These are phyloP conservation scores for Poecilia velifera DNA, from an alignment of 2,797 vertebrate genomes.

Conservation along the genomic window DNA sequence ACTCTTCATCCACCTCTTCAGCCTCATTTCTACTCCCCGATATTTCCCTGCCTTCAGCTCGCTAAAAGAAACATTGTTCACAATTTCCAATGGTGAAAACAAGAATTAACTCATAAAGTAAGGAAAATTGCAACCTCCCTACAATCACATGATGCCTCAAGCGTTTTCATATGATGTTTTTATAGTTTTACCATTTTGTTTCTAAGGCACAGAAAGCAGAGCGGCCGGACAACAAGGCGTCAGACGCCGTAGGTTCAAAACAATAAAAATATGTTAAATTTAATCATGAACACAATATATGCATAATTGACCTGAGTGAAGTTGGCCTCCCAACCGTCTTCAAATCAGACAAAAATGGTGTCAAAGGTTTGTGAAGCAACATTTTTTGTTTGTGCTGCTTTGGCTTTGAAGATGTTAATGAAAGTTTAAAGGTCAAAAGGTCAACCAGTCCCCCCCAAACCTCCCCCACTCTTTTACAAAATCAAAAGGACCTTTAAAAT, in stretches of 20 bases:
- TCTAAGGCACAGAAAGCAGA: slow-evolving; percentile 1
- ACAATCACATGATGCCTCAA: slow-evolving; percentile 25
- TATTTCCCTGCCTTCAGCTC: background rate
- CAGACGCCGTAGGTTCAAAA: background rate
- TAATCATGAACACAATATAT: background rate
- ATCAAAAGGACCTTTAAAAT: too few species aligned
- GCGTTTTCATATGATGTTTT: slow-evolving; percentile 31
- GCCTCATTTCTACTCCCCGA: slow-evolving; percentile 13
- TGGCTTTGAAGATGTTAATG: too few species aligned
- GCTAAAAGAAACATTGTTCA: background rate
- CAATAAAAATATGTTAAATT: background rate
- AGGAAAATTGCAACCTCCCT: slow-evolving; percentile 5
- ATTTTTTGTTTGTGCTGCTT: too few species aligned
- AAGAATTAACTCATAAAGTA: background rate
- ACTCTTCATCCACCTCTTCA: slow-evolving; percentile 2
- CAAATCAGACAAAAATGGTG: too few species aligned
- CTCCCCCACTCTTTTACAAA: too few species aligned
- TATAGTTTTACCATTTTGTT: background rate
- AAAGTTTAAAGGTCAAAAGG: too few species aligned
- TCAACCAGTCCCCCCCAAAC: too few species aligned
- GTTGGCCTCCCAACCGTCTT: background rate
- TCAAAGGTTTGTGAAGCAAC: too few species aligned
- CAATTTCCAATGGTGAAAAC: background rate
- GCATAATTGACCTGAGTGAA: background rate
- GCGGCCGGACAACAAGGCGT: background rate